Evolutionary conservation across 1,140 invertebrate species (phyloP), one percentile per base, ranked within the genome.

Genomic region (Drepana arcuata): DNA sequence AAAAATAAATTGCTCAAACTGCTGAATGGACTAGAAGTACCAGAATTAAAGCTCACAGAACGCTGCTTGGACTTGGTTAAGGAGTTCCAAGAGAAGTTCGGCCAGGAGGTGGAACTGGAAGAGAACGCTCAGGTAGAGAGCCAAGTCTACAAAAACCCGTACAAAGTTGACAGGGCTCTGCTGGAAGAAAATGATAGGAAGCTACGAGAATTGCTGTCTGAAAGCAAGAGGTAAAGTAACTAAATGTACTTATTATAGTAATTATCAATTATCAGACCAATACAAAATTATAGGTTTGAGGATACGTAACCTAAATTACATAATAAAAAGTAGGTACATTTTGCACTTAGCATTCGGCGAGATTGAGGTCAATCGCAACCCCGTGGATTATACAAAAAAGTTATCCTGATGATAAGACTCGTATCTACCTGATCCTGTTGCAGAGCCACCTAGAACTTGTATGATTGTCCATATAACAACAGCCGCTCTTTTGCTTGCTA

Each of bases 1-100:
- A 81, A 81, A 42, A 29, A 32, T 4, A 68, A 69, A 49, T 25
- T 78, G 21, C 25, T 51, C 2, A 81, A 78, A 50, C 53, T 81
- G 27, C 45, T 81, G 4, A 58, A 69, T 41, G 57, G 37, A 7
- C n/a, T 78, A 6, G 71, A 72, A 14, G 56, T 69, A 1, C 55
- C 65, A 0, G 77, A 81, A 35, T 23, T 60, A 0, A 73, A 64
- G 38, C 36, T 78, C 32, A 37, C 71, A 1, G 73, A 77, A 31
- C 41, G 62, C 16, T 68, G 73, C 28, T 47, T 38, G 0, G 43
- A 40, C 1, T 11, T 80, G 3, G 44, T 78, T 2, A 67, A 64
- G 28, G 54, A 67, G 2, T 58, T 77, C 29, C 56, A 59, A 1
- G 16, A 64, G 23, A 67, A 65, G 28, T 75, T 55, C 32, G 35